Evolutionary conservation across 2,797 vertebrate genomes (phyloP).

Genomic region (Pristis pectinata): DNA sequence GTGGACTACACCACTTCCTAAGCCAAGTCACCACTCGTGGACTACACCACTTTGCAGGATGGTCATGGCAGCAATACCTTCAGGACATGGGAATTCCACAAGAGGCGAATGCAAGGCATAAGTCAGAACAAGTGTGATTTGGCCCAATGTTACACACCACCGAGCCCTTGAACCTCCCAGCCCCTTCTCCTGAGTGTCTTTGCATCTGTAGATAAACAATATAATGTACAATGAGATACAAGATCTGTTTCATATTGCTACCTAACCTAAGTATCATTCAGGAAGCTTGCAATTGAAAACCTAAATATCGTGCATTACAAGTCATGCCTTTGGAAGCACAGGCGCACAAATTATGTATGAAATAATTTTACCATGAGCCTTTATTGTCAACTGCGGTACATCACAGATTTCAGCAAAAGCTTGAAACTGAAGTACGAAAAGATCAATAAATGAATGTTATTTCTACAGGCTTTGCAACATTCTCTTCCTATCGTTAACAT

Average conservation of each 20-base stretch:
- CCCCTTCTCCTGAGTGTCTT: not conserved
- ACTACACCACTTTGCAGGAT: no score
- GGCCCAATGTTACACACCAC: no score
- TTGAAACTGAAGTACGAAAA: not conserved
- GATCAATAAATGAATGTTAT: not conserved
- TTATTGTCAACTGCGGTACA: not conserved
- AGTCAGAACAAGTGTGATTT: no score
- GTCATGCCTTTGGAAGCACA: not conserved
- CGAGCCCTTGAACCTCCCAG: no score
- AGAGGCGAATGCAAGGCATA: no score
- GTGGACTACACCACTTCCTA: no score
- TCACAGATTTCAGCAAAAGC: not conserved
- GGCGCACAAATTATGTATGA: not conserved
- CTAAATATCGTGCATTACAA: not conserved
- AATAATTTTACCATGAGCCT: not conserved
- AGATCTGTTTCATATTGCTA: not conserved
- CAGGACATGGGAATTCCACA: no score
- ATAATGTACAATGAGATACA: not conserved
- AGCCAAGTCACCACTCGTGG: no score
- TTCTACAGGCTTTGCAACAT: not conserved
- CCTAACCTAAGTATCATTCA: not conserved
- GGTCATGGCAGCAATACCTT: no score
- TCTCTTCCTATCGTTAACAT: not conserved
- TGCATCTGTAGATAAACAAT: not conserved
- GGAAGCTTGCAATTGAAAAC: not conserved